These are phyloP conservation scores for Chitala chitala DNA, from an alignment of 2,113 vertebrate genomes.

Conservation along the genomic window DNA sequence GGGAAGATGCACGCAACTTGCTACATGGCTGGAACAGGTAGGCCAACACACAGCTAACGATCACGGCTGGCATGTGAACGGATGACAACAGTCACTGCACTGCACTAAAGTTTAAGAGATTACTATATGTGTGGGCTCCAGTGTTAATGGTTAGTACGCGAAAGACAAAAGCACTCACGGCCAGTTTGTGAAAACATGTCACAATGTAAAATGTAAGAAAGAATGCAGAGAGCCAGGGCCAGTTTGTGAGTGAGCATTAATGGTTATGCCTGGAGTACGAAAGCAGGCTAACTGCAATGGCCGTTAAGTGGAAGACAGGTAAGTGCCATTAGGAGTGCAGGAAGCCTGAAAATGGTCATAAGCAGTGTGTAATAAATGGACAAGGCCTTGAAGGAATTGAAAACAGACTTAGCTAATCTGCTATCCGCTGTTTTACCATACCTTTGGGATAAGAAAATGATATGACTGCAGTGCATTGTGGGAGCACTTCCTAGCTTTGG, in stretches of 20 bases:
- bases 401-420: too few species aligned
- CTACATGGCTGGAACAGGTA: slow-evolving; percentile 55
- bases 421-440: not conserved
- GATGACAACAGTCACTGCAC: not conserved
- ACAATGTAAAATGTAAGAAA: not conserved
- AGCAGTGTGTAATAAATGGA: too few species aligned
- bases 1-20: slow-evolving; percentile 70
- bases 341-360: too few species aligned
- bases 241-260: not conserved
- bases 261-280: not conserved
- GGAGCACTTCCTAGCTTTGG: not conserved
- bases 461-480: not conserved
- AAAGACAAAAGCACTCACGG: not conserved
- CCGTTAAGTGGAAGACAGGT: not conserved
- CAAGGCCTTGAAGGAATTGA: too few species aligned
- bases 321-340: not conserved
- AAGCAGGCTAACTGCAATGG: not conserved
- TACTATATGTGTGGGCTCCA: not conserved
- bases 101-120: not conserved
- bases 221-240: not conserved
- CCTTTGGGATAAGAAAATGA: not conserved
- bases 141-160: too few species aligned
- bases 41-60: not conserved
- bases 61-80: not conserved
- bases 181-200: not conserved